A percentile compares a stretch with the other conserved stretches of the same genome.
Evolutionary conservation across 2,888 invertebrate genomes (phyloP).

Genomic region (Diarsia mendica): DNA sequence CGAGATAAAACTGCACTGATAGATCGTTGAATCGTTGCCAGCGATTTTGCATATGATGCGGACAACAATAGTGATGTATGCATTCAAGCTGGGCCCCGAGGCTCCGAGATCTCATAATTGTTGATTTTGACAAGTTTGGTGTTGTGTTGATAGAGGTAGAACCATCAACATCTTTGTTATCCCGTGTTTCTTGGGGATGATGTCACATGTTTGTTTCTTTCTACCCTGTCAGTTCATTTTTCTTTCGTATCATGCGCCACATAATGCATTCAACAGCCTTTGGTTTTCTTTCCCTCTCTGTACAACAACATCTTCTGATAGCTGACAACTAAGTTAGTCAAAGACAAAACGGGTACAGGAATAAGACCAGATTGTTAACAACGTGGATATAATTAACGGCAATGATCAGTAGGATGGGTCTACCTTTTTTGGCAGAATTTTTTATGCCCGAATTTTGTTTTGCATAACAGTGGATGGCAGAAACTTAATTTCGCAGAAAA

Average conservation of each 20-base stretch:
- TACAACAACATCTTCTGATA: not conserved
- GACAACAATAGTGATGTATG: constrained; percentile 1
- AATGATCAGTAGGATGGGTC: constrained; percentile 36
- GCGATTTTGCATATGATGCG: constrained; percentile 15
- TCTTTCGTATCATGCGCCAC: not conserved
- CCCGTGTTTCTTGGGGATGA: not conserved
- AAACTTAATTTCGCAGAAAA: too few species aligned
- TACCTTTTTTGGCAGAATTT: too few species aligned
- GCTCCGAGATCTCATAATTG: too few species aligned
- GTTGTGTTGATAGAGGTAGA: not conserved
- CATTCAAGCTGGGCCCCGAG: not conserved
- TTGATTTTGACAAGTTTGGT: too few species aligned
- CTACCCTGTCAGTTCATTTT: not conserved
- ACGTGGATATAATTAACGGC: constrained; percentile 11
- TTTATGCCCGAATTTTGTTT: too few species aligned
- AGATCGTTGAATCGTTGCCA: constrained; percentile 23
- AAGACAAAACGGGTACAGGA: constrained; percentile 5
- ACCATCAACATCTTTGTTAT: not conserved
- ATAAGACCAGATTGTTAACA: not conserved
- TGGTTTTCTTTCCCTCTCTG: not conserved
- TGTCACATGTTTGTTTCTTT: not conserved
- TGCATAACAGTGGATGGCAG: too few species aligned
- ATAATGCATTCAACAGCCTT: not conserved
- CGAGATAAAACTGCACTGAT: constrained; percentile 23
- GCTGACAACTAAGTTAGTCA: not conserved